Evolutionary conservation across 92 coral and sea anemone genomes (phyloP).

Genomic region (Chrysogorgia sp.): DNA sequence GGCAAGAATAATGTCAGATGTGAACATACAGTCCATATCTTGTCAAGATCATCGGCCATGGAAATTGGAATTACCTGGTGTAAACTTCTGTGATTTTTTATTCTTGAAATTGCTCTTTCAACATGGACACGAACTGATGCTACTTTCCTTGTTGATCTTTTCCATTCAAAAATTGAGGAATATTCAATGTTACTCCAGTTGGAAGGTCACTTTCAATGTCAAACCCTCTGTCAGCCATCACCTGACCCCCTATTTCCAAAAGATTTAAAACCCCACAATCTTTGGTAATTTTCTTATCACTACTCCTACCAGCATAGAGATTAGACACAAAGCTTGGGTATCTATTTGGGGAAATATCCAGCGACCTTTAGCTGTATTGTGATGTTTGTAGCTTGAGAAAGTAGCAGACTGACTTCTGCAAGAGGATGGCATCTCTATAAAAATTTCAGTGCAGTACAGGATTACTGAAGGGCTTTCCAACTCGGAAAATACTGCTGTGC

Average conservation of each 20-base stretch:
- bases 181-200: constrained; percentile 39
- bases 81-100: constrained; percentile 22
- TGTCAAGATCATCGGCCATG: constrained; percentile 33
- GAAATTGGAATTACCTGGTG: constrained; percentile 3
- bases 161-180: constrained; percentile 66
- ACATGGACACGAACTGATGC: too few species aligned
- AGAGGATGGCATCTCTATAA: constrained; percentile 45
- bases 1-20: constrained; percentile 13
- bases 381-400: constrained; percentile 28
- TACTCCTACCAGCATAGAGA: constrained; percentile 46
- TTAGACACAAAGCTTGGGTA: constrained; percentile 43
- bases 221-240: constrained; percentile 64
- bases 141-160: constrained; percentile 6
- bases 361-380: constrained; percentile 35
- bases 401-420: constrained; percentile 46
- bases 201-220: constrained; percentile 56
- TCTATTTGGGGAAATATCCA: constrained; percentile 22
- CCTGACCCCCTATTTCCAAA: constrained; percentile 44
- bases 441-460: constrained; percentile 59
- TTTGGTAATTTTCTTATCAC: constrained; percentile 51
- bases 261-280: constrained; percentile 52
- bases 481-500: constrained; percentile 44
- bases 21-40: constrained; percentile 38
- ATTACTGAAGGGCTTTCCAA: constrained; percentile 39
- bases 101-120: constrained; percentile 19